Base-by-base conservation (phyloP, 2,888 invertebrate species). In the Lycia hirtaria region DNA sequence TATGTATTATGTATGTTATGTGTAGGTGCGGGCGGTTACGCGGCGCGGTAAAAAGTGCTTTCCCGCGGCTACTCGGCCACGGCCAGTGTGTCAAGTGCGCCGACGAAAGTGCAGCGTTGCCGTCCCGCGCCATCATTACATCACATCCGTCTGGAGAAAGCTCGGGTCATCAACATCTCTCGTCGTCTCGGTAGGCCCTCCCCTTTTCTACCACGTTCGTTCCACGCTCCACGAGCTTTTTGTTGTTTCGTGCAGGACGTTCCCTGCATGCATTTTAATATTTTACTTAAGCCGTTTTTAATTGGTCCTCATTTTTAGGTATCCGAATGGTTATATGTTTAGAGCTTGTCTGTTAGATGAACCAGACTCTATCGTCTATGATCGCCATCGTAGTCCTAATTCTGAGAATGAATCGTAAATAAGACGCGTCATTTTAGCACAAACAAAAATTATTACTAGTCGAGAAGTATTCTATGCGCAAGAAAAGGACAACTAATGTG, bases 1-100 rank as follows among this genome's bases (percentile, higher is more conserved):
- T 85, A 83, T 84, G 81, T 83, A 78, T 83, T 85, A 83, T 84
- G 81, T 83, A 78, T 47, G 47, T 35, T 47, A 47, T 35, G 24
- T 47, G 35, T 47, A 24, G 60, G 54, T 62, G 62, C 57, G 56
- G 58, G 55, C 78, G 75, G 84, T 86, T 88, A 88, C 87, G 85
- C 82, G 81, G 72, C 80, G 83, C 79, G 83, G 88, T 88, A 89
- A 89, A 89, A 88, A 89, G 89, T 88, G 87, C 88, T 91, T 90
- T 90, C 89, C 85, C 87, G 88, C 78, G 84, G 85, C 82, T 88
- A 88, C 80, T 88, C 88, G 92, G 92, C 91, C 92, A 92, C 80
- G 92, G 92, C 84, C 92, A 92, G 81, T 90, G 86, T 92, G 92
- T 92, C 92, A 92, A 92, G 92, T 87, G 89, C 91, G 84, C 71